phyloP scores from a whole-genome alignment of 2,888 invertebrate genomes.

The Idaea biselata region DNA sequence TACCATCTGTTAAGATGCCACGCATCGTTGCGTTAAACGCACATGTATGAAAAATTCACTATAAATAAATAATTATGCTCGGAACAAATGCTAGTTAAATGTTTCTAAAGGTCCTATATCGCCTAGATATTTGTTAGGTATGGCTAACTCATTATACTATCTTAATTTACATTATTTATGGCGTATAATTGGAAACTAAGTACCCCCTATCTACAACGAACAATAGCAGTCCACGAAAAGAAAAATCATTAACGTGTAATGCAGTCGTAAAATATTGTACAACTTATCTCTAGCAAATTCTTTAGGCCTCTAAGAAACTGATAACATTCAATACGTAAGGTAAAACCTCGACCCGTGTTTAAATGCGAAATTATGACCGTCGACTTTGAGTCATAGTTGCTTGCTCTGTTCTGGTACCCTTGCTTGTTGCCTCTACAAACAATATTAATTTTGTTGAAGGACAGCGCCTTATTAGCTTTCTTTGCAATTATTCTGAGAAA shows the following conservation, averaged over 20 bases:
- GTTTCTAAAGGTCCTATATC: too few relatives aligned
- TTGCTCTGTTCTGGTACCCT: constrained; percentile 17
- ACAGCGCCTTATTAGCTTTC: constrained; percentile 17
- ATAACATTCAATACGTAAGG: constrained; percentile 23
- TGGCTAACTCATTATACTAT: background rate
- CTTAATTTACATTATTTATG: background rate
- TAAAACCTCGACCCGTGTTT: constrained; percentile 11
- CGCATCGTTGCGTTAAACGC: too few relatives aligned
- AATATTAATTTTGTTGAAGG: constrained; percentile 30
- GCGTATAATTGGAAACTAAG: background rate
- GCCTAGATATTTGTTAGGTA: background rate
- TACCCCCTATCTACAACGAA: background rate
- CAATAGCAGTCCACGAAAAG: background rate
- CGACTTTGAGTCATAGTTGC: constrained; percentile 23
- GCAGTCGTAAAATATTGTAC: background rate
- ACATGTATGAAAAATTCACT: too few relatives aligned
- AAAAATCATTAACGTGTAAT: background rate
- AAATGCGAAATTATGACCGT: constrained; percentile 2
- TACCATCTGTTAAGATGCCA: too few relatives aligned
- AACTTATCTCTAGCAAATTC: constrained; percentile 11
- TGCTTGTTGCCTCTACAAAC: constrained; percentile 41
- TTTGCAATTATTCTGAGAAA: constrained; percentile 17
- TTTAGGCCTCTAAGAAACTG: constrained; percentile 3
- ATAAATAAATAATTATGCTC: too few relatives aligned
- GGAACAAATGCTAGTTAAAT: too few relatives aligned